Evolutionary conservation across 2,113 vertebrate species (phyloP).

Genomic region (Pelusios castaneus): DNA sequence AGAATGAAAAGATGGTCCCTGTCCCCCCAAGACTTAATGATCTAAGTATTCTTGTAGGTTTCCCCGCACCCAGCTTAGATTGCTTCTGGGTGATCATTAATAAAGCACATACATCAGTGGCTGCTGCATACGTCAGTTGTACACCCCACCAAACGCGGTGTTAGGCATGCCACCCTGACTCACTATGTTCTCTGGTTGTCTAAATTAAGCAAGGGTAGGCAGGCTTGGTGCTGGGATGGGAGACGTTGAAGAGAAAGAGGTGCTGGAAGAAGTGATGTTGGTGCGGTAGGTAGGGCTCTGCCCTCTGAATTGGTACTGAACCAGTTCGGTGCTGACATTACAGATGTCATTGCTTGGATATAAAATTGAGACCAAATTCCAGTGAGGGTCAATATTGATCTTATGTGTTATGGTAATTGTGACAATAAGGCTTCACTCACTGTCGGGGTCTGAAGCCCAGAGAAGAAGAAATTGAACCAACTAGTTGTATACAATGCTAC

Average conservation of each 20-base stretch:
- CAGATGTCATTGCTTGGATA: not conserved
- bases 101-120: not conserved
- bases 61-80: not conserved
- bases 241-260: not conserved
- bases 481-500: not conserved
- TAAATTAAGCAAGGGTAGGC: not conserved
- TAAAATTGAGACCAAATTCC: not conserved
- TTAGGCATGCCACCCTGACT: not conserved
- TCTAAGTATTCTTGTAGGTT: not conserved
- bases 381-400: not conserved
- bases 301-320: not conserved
- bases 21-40: not conserved
- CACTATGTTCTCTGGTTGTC: not conserved
- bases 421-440: not conserved
- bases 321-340: not conserved
- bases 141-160: not conserved
- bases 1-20: not conserved
- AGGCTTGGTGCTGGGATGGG: not conserved
- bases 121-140: not conserved
- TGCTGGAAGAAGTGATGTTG: not conserved
- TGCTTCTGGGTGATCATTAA: not conserved
- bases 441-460: not conserved
- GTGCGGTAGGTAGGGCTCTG: too few species aligned
- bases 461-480: not conserved
- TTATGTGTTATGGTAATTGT: rapidly evolving